phyloP scores from a whole-genome alignment of 2,888 invertebrate species.

The Watsonalla cultraria region DNA sequence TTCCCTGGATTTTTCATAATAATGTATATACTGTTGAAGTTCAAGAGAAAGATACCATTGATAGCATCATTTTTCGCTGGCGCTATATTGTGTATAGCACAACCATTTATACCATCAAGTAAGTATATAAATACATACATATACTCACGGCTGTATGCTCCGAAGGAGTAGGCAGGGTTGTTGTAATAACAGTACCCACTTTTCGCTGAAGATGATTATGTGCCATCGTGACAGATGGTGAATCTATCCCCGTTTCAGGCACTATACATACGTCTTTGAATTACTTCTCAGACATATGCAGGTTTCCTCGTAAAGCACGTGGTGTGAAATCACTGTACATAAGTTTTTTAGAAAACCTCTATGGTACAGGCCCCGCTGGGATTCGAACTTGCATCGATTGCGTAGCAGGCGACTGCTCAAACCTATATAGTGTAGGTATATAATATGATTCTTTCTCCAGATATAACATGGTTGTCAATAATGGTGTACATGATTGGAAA shows the following conservation, averaged over 20 bases:
- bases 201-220: background rate
- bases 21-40: constrained; percentile 72
- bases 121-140: constrained; percentile 23
- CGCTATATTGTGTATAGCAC: constrained; percentile 77
- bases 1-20: constrained; percentile 78
- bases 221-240: too few species aligned
- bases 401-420: too few species aligned
- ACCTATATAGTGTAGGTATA: too few species aligned
- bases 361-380: too few species aligned
- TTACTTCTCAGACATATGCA: too few species aligned
- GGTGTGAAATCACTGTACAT: too few species aligned
- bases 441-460: constrained; percentile 43
- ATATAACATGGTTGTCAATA: constrained; percentile 64
- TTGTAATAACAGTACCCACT: background rate
- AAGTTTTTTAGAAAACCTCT: too few species aligned
- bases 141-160: background rate
- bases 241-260: too few species aligned
- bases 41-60: constrained; percentile 77
- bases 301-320: too few species aligned
- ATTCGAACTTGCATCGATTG: too few species aligned
- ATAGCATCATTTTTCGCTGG: constrained; percentile 75
- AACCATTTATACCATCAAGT: constrained; percentile 79
- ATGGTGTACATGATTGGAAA: constrained; percentile 79
- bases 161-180: background rate
- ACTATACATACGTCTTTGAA: too few species aligned